These are phyloP conservation scores for Rhingia rostrata DNA, from an alignment of 2,888 invertebrate species.

Conservation along the genomic window DNA sequence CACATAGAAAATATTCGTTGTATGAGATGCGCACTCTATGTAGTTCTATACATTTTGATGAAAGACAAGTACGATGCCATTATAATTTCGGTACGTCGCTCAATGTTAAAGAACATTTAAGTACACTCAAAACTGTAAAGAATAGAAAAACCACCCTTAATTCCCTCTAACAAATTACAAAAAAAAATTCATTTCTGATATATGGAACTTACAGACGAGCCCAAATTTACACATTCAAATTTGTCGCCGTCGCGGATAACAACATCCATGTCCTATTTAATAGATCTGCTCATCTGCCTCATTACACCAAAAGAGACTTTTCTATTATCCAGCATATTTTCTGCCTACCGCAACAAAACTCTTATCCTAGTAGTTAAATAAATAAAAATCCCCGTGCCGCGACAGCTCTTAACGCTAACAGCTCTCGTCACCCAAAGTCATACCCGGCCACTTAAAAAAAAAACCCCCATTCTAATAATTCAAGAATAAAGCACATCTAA, in stretches of 20 bases:
- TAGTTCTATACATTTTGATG: too few species aligned
- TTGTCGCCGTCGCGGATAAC: background rate
- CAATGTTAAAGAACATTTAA: too few species aligned
- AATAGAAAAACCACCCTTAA: too few species aligned
- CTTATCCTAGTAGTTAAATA: conserved; percentile 39
- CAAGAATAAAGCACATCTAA: conserved; percentile 68
- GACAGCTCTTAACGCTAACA: conserved; percentile 32
- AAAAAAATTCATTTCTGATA: too few species aligned
- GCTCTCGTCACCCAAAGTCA: conserved; percentile 62
- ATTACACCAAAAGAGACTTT: conserved; percentile 19
- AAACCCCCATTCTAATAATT: conserved; percentile 70
- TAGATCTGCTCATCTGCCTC: conserved; percentile 19
- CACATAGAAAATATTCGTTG: too few species aligned
- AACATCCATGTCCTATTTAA: conserved; percentile 5
- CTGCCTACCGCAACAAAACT: conserved; percentile 58
- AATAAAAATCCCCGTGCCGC: conserved; percentile 36
- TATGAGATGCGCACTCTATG: too few species aligned
- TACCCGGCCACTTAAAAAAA: conserved; percentile 65
- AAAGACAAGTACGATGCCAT: too few species aligned
- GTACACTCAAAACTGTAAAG: too few species aligned
- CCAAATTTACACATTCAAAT: background rate
- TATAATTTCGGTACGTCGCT: too few species aligned
- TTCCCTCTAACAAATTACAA: too few species aligned
- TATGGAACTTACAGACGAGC: too few species aligned
- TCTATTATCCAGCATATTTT: conserved; percentile 6